phyloP scores from a whole-genome alignment of 1,140 invertebrate species.

The Eumeta japonica region DNA sequence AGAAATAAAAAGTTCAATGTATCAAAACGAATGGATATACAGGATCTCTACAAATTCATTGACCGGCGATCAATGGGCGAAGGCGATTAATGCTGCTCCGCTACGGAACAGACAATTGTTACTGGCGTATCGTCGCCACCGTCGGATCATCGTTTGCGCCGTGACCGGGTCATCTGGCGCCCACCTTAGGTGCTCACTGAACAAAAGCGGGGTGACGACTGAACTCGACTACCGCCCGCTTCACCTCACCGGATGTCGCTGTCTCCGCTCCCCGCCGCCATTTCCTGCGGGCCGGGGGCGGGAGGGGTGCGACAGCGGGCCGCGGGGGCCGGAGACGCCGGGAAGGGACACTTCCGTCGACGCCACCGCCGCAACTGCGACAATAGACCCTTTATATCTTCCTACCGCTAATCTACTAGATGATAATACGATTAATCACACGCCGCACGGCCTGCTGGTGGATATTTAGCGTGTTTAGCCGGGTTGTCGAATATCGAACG shows the following conservation, averaged over 20 bases:
- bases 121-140: too few species aligned
- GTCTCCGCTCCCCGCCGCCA: slow-evolving; percentile 49
- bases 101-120: too few species aligned
- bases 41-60: too few species aligned
- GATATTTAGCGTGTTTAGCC: too few species aligned
- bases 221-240: slow-evolving; percentile 18
- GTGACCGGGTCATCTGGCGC: too few species aligned
- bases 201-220: slow-evolving; percentile 24
- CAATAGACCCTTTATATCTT: slow-evolving; percentile 48
- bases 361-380: slow-evolving; percentile 24
- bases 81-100: too few species aligned
- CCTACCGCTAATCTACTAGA: slow-evolving; percentile 42
- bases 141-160: too few species aligned
- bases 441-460: too few species aligned
- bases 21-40: too few species aligned
- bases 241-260: slow-evolving; percentile 40
- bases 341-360: slow-evolving; percentile 1
- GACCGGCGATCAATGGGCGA: too few species aligned
- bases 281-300: slow-evolving; percentile 26
- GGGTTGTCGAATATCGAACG: too few species aligned
- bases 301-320: slow-evolving; percentile 17
- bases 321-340: slow-evolving; percentile 6
- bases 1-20: too few species aligned
- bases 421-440: slow-evolving; percentile 39
- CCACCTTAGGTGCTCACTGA: slow-evolving; percentile 22